A percentile compares a stretch with the other conserved stretches of the same genome.
phyloP scores from a whole-genome alignment of 1,140 invertebrate genomes.

The Ceratina calcarata region DNA sequence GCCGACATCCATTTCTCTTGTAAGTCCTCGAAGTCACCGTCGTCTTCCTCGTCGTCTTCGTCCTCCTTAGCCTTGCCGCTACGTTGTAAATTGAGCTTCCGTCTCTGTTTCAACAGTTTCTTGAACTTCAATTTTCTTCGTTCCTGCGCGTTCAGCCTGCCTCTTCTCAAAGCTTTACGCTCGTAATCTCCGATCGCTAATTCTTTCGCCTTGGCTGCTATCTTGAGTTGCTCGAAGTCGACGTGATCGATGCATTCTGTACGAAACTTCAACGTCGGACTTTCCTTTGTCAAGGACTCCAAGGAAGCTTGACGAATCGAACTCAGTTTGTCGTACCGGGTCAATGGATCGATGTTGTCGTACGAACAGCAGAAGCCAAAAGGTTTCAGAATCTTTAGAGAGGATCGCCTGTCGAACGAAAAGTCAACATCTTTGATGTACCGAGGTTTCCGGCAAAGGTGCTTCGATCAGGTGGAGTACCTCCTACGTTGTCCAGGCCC shows the following conservation, averaged over 20 bases:
- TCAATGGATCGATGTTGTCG: constrained; percentile 42
- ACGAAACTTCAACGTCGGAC: constrained; percentile 57
- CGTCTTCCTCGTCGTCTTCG: background rate
- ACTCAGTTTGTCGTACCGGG: constrained; percentile 47
- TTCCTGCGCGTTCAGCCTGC: background rate
- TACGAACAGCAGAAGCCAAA: constrained; percentile 58
- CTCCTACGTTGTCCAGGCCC: background rate
- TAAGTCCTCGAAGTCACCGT: background rate
- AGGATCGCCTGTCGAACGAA: background rate
- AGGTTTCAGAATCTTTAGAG: constrained; percentile 27
- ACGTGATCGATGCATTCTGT: constrained; percentile 30
- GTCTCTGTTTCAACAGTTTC: background rate
- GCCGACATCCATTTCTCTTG: background rate
- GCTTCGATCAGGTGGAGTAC: constrained; percentile 19
- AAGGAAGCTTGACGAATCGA: constrained; percentile 42
- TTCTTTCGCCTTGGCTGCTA: background rate
- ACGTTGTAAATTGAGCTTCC: background rate
- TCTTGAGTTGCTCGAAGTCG: background rate
- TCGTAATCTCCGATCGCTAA: background rate
- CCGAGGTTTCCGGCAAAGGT: no score
- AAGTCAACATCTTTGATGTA: background rate
- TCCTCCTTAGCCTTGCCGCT: no score
- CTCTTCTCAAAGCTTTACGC: background rate
- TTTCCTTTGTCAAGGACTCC: constrained; percentile 39
- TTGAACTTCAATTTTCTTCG: background rate